Conservation (phyloP, 2,888 invertebrate genomes). For the Pediacus dermestoides region DNA sequence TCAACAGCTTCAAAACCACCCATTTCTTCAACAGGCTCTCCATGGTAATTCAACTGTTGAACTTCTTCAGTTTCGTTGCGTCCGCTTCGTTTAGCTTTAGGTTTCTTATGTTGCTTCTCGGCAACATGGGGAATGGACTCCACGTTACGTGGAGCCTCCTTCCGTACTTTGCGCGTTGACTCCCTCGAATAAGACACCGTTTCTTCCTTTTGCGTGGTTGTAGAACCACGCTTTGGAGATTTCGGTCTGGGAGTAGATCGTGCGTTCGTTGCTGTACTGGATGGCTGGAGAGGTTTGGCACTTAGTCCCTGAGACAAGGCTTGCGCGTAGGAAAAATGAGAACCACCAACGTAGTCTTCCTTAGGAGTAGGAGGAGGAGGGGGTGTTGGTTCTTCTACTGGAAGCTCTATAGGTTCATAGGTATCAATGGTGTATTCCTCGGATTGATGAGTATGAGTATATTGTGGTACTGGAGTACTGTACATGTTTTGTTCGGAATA, state of each 20-base stretch:
- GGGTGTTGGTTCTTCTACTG: conserved; percentile 13
- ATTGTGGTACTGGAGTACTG: conserved; percentile 3
- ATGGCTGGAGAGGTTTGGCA: conserved; percentile 55
- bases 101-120: conserved; percentile 36
- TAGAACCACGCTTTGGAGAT: conserved; percentile 38
- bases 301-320: conserved; percentile 64
- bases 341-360: conserved; percentile 20
- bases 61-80: conserved; percentile 33
- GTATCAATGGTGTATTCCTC: neutral
- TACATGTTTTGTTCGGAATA: conserved; percentile 13
- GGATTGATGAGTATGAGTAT: neutral
- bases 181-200: conserved; percentile 42
- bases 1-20: conserved; percentile 37
- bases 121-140: conserved; percentile 34
- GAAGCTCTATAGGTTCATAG: neutral
- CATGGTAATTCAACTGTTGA: conserved; percentile 36
- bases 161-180: conserved; percentile 33
- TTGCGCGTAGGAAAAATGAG: conserved; percentile 65
- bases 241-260: conserved; percentile 37
- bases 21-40: conserved; percentile 40
- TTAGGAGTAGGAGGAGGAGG: neutral
- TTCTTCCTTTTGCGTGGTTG: conserved; percentile 38
- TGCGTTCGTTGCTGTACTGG: conserved; percentile 48
- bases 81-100: conserved; percentile 39
- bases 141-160: conserved; percentile 27